Conservation (phyloP, 2,888 invertebrate species). For the Hedya salicella region DNA sequence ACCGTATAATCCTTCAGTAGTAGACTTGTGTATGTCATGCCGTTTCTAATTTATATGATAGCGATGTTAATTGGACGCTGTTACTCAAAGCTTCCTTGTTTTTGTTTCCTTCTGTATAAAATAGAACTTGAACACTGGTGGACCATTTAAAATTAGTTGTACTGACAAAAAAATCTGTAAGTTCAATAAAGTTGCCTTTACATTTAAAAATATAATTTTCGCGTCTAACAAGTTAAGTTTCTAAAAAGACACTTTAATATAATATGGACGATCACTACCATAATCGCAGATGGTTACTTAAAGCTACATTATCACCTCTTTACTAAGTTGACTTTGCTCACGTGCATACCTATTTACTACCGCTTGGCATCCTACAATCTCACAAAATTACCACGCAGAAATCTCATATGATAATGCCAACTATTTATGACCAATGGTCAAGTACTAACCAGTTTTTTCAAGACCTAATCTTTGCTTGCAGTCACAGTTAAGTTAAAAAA, state of each 20-base stretch:
- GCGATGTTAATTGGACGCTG: slow-evolving; percentile 62
- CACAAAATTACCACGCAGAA: slow-evolving; percentile 28
- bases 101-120: slow-evolving; percentile 49
- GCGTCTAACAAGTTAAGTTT: too few relatives aligned
- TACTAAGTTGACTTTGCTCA: slow-evolving; percentile 17
- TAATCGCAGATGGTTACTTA: neutral
- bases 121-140: too few relatives aligned
- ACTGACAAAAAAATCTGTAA: too few relatives aligned
- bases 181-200: too few relatives aligned
- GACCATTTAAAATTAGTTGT: too few relatives aligned
- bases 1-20: neutral
- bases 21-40: slow-evolving; percentile 19
- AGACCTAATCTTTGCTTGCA: too few relatives aligned
- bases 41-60: slow-evolving; percentile 51
- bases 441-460: neutral
- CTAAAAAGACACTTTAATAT: too few relatives aligned
- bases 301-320: neutral
- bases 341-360: slow-evolving; percentile 16
- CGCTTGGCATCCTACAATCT: slow-evolving; percentile 12
- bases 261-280: too few relatives aligned
- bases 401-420: slow-evolving; percentile 8
- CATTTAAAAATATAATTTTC: too few relatives aligned
- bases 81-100: slow-evolving; percentile 58
- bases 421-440: slow-evolving; percentile 18
- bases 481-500: too few relatives aligned